Percentiles rank a stretch among this genome's conserved stretches.
Evolutionary conservation across 2,797 vertebrate genomes (phyloP).

Genomic region (Micromesistius poutassou): DNA sequence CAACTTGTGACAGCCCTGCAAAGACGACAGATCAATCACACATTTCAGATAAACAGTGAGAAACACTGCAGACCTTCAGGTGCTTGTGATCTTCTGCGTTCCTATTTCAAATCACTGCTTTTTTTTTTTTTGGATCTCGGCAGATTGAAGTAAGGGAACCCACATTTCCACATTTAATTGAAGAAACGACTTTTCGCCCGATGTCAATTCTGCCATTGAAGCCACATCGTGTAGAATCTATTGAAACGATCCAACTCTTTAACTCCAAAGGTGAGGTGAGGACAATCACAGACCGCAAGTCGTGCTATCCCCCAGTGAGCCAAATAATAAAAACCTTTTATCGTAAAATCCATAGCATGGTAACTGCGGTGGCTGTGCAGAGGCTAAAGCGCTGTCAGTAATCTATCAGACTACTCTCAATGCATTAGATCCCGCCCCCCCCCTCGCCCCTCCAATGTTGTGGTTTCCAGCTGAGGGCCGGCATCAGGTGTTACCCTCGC

Average conservation of each 20-base stretch:
- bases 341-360: slow-evolving; percentile 69
- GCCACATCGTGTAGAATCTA: slow-evolving; percentile 43
- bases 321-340: slow-evolving; percentile 68
- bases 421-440: slow-evolving; percentile 30
- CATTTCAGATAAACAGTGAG: slow-evolving; percentile 54
- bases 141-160: slow-evolving; percentile 32
- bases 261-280: slow-evolving; percentile 51
- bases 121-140: slow-evolving; percentile 18
- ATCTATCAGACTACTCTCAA: slow-evolving; percentile 60
- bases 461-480: neutral
- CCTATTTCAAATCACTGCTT: slow-evolving; percentile 37
- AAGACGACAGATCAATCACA: slow-evolving; percentile 50
- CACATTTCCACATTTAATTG: slow-evolving; percentile 29
- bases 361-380: slow-evolving; percentile 41
- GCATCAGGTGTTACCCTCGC: slow-evolving; percentile 16
- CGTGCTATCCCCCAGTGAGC: slow-evolving; percentile 55
- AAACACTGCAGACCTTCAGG: slow-evolving; percentile 43
- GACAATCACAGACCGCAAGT: slow-evolving; percentile 58
- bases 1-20: slow-evolving; percentile 40
- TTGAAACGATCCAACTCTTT: slow-evolving; percentile 52
- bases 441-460: neutral
- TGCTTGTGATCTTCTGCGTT: slow-evolving; percentile 43
- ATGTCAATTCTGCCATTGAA: slow-evolving; percentile 44
- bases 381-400: slow-evolving; percentile 58
- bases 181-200: slow-evolving; percentile 39